These are phyloP conservation scores for Chinchilla lanigera DNA, from an alignment of 2,113 vertebrate species.

Conservation along the genomic window DNA sequence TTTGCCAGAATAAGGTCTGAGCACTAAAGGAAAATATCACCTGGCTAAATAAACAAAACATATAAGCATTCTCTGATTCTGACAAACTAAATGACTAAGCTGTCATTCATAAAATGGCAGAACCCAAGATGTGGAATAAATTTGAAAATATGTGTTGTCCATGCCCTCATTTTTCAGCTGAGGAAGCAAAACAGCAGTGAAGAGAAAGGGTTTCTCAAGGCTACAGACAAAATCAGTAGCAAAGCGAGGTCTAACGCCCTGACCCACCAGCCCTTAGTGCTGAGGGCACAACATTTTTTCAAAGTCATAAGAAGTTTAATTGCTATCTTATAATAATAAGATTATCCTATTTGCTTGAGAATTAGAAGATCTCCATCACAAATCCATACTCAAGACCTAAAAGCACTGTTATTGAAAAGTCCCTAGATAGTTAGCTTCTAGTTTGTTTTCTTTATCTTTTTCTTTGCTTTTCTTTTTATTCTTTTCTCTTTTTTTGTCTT, in stretches of 20 bases:
- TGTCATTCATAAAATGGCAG: not conserved
- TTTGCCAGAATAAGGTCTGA: not conserved
- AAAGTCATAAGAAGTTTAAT: not conserved
- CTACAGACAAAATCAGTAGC: not conserved
- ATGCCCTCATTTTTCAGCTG: not conserved
- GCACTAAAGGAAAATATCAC: not conserved
- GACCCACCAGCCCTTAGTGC: not conserved
- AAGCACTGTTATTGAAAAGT: not conserved
- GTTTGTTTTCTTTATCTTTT: not conserved
- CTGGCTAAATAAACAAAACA: not conserved
- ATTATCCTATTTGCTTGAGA: not conserved
- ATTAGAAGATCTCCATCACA: not conserved
- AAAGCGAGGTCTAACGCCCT: not conserved
- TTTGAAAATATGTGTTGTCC: not conserved
- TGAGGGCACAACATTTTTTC: not conserved
- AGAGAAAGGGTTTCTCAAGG: not conserved
- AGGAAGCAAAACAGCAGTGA: not conserved
- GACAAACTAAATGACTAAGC: not conserved
- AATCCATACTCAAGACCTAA: not conserved
- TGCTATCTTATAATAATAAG: not conserved
- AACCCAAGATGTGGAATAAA: not conserved
- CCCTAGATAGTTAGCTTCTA: not conserved
- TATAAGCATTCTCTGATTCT: not conserved
- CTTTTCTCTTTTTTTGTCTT: too few species aligned
- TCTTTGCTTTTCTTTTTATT: too few species aligned